A percentile compares a stretch with the other conserved stretches of the same genome.
Conservation (phyloP, 2,113 vertebrate genomes). For the Vidua macroura region DNA sequence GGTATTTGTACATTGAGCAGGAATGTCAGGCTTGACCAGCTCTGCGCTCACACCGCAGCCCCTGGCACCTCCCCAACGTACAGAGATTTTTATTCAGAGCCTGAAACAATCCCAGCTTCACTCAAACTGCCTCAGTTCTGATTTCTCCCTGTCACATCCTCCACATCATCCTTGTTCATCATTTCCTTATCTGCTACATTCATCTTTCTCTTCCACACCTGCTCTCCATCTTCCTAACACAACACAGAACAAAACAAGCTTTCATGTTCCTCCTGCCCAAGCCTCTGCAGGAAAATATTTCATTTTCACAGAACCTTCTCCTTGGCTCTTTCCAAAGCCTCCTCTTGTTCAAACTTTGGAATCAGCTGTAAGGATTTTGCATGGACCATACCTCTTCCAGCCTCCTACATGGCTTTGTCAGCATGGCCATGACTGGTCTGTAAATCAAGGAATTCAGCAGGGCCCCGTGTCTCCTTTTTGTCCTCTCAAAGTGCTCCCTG, state of each 20-base stretch:
- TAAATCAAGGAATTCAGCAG: neutral
- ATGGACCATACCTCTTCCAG: neutral
- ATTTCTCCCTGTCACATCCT: neutral
- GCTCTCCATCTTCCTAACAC: neutral
- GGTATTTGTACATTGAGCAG: neutral
- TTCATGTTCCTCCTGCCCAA: neutral
- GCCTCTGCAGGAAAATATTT: neutral
- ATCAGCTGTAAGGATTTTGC: neutral
- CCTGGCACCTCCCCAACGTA: neutral
- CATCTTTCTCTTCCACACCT: neutral
- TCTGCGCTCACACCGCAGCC: neutral
- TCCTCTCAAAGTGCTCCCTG: neutral
- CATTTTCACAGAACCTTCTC: neutral
- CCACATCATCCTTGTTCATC: neutral
- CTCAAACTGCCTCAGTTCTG: neutral
- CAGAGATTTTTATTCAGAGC: neutral
- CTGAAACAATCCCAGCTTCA: neutral
- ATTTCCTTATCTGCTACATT: neutral
- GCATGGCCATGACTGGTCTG: accelerated
- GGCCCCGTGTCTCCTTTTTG: neutral
- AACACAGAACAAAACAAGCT: neutral
- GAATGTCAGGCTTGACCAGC: neutral
- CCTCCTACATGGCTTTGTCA: neutral
- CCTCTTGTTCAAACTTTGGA: neutral
- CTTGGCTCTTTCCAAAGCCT: neutral